Evolutionary conservation across 30 jellyfish, hydroid and myxozoan species (phyloP).

Genomic region (Kudoa iwatai): DNA sequence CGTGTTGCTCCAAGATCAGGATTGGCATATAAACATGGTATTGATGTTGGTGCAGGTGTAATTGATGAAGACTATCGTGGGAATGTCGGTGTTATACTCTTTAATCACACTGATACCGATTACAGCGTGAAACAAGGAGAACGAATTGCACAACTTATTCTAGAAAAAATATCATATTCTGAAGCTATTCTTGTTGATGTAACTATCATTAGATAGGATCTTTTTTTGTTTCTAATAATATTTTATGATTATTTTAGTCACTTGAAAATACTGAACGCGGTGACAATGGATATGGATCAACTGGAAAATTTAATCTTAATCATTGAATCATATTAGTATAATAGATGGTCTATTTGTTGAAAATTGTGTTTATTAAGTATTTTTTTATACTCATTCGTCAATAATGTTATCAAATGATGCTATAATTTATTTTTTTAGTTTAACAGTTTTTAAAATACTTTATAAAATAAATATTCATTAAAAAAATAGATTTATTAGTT

Average conservation of each 20-base stretch:
- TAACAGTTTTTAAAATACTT: too few species aligned
- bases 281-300: conserved; percentile 23
- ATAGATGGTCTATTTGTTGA: too few species aligned
- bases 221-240: background rate
- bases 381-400: too few species aligned
- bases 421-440: too few species aligned
- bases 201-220: background rate
- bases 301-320: too few species aligned
- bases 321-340: too few species aligned
- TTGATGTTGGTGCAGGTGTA: conserved; percentile 88
- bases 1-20: conserved; percentile 85
- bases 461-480: too few species aligned
- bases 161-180: conserved; percentile 39
- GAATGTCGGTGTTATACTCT: conserved; percentile 21
- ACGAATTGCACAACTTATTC: conserved; percentile 21
- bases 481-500: too few species aligned
- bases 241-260: conserved; percentile 2
- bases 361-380: too few species aligned
- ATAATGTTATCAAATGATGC: too few species aligned
- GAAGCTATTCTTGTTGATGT: conserved; percentile 14
- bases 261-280: conserved; percentile 13
- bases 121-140: conserved; percentile 8
- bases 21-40: conserved; percentile 11
- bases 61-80: conserved; percentile 68
- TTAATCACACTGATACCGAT: conserved; percentile 9